Base-by-base conservation (phyloP, 2,888 invertebrate genomes). In the Phalangium opilio region DNA sequence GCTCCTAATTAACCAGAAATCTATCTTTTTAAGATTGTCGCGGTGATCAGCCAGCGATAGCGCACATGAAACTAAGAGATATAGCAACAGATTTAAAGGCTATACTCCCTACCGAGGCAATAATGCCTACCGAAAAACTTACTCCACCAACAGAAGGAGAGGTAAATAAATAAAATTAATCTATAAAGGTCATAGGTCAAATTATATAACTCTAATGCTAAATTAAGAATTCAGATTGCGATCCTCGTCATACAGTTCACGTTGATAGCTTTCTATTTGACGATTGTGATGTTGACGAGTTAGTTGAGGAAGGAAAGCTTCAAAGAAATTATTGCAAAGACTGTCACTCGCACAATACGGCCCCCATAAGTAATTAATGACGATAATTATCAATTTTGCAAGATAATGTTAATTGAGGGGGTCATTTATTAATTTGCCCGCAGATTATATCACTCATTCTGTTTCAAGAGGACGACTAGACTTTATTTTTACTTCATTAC, bases 181-280 rank as follows among this genome's bases (percentile, higher is more conserved):
- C n/a, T 27, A 27, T 27, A 27, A 27, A 27, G 4, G 27, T 27
- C n/a, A n/a, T n/a, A n/a, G n/a, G n/a, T n/a, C n/a, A n/a, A n/a
- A n/a, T 4, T 27, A 27, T 27, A 7, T 4, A 27, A 27, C 27
- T 27, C 8, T 27, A 27, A 4, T 27, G 4, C 27, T 27, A 27
- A 27, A 27, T 7, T 27, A 7, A 64, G 62, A 61, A 62, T 62
- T 64, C 74, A 10, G 74, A 75, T 58, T 75, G 75, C 55, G 69
- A 70, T 51, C 63, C 67, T 18, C 58, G 62, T 2, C 71, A 73
- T 45, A 75, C 76, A 2, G 65, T 72, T 12, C 77, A 79, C 63
- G 70, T 81, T 0, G 81, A 81, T 66, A 76, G 75, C 38, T 81
- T 81, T 60, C 68, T 81, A 1, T 81, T 77, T 67, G 75, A 77